Base-by-base conservation (phyloP, 2,113 vertebrate species). In the Clarias gariepinus region DNA sequence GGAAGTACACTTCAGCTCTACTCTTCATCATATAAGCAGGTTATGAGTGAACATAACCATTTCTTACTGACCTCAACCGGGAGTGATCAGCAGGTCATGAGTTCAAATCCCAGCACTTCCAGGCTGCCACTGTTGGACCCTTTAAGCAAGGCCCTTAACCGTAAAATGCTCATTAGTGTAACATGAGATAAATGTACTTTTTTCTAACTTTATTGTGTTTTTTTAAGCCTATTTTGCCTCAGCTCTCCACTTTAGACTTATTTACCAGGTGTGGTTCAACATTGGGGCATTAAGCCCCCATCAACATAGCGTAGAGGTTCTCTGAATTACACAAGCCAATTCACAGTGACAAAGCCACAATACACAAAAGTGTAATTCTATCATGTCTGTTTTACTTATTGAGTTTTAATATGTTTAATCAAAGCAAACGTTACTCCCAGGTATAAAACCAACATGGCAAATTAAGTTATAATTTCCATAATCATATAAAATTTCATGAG, bases 401-500 rank as follows among this genome's bases (percentile, higher is more conserved):
- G 30, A 25, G 68, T 69, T 69, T 66, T 69, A 60, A 52, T 63
- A 55, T 16, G 30, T 76, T 55, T 47, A 58, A 36, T 86, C 53
- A 71, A 80, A 81, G 16, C 23, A n/a, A 71, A 55, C 13, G 47
- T 81, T 80, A 58, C 64, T 47, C 52, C 11, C 1, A 71, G 64
- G 64, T 81, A 71, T 30, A 13, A 60, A 69, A 86, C 11, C 33
- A 76, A 71, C 64, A 80, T 25, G 52, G 61, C n/a, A 53, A 64
- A 86, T 81, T n/a, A 64, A 78, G 15, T 58, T 68, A 23, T 10
- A 63, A 28, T 63, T 83, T 41, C 55, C 33, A 13, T 73, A 41
- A 83, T 57, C 53, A 19, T 71, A 19, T 36, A 47, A 69, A 28
- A 21, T 55, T 73, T 73, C 13, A 55, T 69, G 33, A 79, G 77